These are phyloP conservation scores for Entelurus aequoreus DNA, from an alignment of 2,113 vertebrate species.

Conservation along the genomic window DNA sequence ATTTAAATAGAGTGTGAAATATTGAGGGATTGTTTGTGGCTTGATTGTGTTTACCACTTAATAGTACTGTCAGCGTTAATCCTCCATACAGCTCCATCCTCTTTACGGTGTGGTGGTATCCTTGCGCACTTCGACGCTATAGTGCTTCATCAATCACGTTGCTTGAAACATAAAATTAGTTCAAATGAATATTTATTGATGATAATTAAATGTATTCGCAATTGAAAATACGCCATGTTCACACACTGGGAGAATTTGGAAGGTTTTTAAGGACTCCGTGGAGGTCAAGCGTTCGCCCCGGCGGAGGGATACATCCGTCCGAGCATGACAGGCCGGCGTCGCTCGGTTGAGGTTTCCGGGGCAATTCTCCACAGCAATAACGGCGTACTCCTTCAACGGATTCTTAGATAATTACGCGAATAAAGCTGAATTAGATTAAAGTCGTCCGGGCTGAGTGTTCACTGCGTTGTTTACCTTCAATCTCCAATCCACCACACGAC, in stretches of 20 bases:
- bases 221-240: background rate
- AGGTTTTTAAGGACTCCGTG: background rate
- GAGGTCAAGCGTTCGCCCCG: background rate
- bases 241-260: background rate
- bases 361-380: constrained; percentile 32
- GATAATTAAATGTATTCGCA: background rate
- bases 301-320: constrained; percentile 52
- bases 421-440: background rate
- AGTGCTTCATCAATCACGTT: background rate
- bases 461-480: background rate
- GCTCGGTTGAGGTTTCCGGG: constrained; percentile 39
- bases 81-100: constrained; percentile 13
- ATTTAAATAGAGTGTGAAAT: background rate
- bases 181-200: too few relatives aligned
- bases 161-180: background rate
- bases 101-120: constrained; percentile 6
- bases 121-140: constrained; percentile 17
- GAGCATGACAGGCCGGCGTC: constrained; percentile 8
- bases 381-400: constrained; percentile 1
- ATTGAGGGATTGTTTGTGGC: background rate
- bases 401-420: background rate
- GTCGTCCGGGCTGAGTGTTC: background rate
- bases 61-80: constrained; percentile 9
- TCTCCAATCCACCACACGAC: background rate
- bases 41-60: constrained; percentile 8